A percentile compares a stretch with the other conserved stretches of the same genome.
These are phyloP conservation scores for Gymnarchus niloticus DNA, from an alignment of 2,113 vertebrate genomes.

Conservation along the genomic window DNA sequence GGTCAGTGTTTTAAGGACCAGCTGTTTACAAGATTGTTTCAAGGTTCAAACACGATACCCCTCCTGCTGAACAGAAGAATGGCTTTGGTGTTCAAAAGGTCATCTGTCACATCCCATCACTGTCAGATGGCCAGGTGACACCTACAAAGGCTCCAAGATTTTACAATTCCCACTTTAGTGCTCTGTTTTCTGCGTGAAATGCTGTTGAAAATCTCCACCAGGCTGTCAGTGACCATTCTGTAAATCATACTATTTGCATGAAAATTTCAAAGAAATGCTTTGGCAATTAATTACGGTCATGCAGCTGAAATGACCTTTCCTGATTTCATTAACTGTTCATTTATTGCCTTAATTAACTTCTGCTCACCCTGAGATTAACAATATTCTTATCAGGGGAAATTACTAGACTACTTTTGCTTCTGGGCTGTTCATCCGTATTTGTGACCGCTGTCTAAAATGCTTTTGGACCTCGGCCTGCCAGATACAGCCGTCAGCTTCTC, in stretches of 20 bases:
- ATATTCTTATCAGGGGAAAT: conserved; percentile 47
- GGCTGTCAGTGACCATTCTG: background rate
- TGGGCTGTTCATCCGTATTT: background rate
- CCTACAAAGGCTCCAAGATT: background rate
- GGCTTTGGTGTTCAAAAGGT: background rate
- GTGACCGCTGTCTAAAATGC: background rate
- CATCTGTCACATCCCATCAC: background rate
- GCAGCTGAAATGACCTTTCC: background rate
- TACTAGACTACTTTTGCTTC: conserved; percentile 26
- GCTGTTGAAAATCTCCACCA: background rate
- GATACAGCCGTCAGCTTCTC: conserved; percentile 58
- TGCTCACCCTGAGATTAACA: conserved; percentile 16
- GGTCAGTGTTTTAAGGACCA: too few relatives aligned
- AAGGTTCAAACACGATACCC: too few relatives aligned
- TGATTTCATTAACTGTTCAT: background rate
- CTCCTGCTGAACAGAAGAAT: too few relatives aligned
- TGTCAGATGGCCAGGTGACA: background rate
- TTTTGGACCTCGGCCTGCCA: conserved; percentile 50
- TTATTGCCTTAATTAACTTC: conserved; percentile 16
- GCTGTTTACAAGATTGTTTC: too few relatives aligned
- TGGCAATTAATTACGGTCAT: conserved; percentile 36
- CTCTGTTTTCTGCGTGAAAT: background rate
- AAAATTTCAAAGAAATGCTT: conserved; percentile 7
- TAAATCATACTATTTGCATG: background rate
- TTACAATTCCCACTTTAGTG: background rate